phyloP scores from a whole-genome alignment of 2,888 invertebrate genomes.

The Gandaritis pyraliata region DNA sequence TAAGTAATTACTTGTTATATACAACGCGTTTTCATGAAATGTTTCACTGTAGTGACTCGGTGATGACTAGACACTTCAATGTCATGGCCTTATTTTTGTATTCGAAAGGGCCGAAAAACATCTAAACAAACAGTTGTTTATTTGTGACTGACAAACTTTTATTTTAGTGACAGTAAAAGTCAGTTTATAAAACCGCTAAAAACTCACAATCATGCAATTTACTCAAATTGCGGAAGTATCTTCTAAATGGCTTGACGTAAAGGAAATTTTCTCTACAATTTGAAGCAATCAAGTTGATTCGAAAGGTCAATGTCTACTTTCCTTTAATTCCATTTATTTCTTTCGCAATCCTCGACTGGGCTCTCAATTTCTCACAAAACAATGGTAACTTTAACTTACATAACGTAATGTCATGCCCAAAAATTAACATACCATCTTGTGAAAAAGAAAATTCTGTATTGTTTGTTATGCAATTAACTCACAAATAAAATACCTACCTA shows the following conservation, averaged over 20 bases:
- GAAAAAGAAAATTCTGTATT: slow-evolving; percentile 41
- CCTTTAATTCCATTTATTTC: slow-evolving; percentile 33
- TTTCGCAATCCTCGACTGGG: slow-evolving; percentile 33
- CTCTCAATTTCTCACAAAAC: slow-evolving; percentile 28
- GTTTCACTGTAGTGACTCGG: no score
- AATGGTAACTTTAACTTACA: slow-evolving; percentile 39
- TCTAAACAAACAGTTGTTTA: no score
- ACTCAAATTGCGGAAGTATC: slow-evolving; percentile 1
- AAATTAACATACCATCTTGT: slow-evolving; percentile 40
- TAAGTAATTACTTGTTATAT: no score
- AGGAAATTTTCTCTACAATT: slow-evolving; percentile 4
- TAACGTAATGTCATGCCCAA: slow-evolving; percentile 41
- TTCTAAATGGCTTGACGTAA: background rate
- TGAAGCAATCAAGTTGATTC: slow-evolving; percentile 20
- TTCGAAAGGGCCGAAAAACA: background rate
- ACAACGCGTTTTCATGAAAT: background rate
- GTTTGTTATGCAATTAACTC: slow-evolving; percentile 36
- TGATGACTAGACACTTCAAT: background rate
- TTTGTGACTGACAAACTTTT: background rate
- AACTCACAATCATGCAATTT: slow-evolving; percentile 7
- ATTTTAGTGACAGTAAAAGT: background rate
- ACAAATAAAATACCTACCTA: slow-evolving; percentile 20
- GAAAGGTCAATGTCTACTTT: slow-evolving; percentile 37
- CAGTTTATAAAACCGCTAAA: no score
- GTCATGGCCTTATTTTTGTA: slow-evolving; percentile 13